A percentile compares a stretch with the other conserved stretches of the same genome.
Evolutionary conservation across 2,888 invertebrate genomes (phyloP).

Genomic region (Nebria salina): DNA sequence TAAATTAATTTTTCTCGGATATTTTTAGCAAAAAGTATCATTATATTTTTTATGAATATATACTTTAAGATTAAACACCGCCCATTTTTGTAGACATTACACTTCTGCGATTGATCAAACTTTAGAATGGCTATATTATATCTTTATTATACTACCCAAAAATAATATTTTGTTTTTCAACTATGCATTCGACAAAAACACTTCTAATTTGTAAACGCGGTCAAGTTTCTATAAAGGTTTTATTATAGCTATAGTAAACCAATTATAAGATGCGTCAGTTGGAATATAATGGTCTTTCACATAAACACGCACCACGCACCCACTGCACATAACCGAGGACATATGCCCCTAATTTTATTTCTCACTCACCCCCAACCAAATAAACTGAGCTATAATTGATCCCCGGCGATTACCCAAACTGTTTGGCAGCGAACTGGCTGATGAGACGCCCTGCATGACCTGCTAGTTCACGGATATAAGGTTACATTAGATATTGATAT

Average conservation of each 20-base stretch:
- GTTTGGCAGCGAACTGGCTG: constrained; percentile 3
- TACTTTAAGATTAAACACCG: no score
- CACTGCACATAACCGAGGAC: not conserved
- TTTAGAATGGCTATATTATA: no score
- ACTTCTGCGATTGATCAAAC: no score
- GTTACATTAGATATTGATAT: not conserved
- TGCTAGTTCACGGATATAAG: constrained; percentile 7
- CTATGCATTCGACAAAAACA: not conserved
- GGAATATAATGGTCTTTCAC: not conserved
- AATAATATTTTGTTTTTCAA: not conserved
- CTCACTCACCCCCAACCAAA: constrained; percentile 23
- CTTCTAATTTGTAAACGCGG: not conserved
- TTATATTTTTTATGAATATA: no score
- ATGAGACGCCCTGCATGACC: not conserved
- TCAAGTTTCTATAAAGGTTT: constrained; percentile 7
- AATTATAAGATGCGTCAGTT: constrained; percentile 1
- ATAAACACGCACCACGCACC: not conserved
- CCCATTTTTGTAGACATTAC: no score
- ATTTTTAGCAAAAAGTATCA: no score
- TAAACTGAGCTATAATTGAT: constrained; percentile 25
- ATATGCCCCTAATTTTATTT: constrained; percentile 32
- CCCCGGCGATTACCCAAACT: constrained; percentile 24
- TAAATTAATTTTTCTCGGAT: no score
- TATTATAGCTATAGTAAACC: constrained; percentile 4
- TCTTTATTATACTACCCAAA: no score